These are phyloP conservation scores for Helobdella robusta DNA, from an alignment of 2,888 invertebrate species.

Conservation along the genomic window DNA sequence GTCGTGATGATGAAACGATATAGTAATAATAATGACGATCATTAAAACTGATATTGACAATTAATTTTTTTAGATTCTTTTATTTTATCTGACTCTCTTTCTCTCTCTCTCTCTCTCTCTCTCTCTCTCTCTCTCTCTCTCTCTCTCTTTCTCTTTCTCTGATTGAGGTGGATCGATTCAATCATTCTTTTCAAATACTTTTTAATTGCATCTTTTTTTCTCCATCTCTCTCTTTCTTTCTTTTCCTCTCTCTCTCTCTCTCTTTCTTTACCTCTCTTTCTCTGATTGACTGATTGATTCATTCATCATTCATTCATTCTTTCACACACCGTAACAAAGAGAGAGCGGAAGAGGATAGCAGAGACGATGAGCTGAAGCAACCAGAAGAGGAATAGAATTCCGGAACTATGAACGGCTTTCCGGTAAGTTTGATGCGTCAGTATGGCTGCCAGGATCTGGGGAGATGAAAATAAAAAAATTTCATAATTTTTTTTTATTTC, in stretches of 20 bases:
- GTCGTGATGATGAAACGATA: background rate
- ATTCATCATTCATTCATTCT: too few species aligned
- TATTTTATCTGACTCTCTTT: too few species aligned
- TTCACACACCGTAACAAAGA: slow-evolving; percentile 16
- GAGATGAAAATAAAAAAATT: too few species aligned
- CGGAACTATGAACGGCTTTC: slow-evolving; percentile 30
- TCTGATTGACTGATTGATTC: too few species aligned
- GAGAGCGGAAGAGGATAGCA: slow-evolving; percentile 27
- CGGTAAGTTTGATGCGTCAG: slow-evolving; percentile 29
- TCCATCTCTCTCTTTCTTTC: too few species aligned
- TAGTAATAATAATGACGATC: background rate
- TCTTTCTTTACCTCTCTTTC: too few species aligned
- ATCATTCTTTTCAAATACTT: background rate
- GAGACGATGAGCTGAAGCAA: slow-evolving; percentile 26
- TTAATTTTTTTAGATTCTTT: background rate
- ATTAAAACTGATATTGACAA: background rate
- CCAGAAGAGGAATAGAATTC: slow-evolving; percentile 32
- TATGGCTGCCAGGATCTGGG: slow-evolving; percentile 28
- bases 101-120: background rate
- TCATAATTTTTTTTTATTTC: too few species aligned
- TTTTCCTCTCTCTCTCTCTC: too few species aligned
- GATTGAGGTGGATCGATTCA: background rate
- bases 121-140: background rate
- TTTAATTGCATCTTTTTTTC: too few species aligned
- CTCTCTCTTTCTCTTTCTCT: too few species aligned